Percentiles rank a stretch among this genome's conserved stretches.
phyloP scores from a whole-genome alignment of 2,797 vertebrate genomes.

The Kryptopterus vitreolus region DNA sequence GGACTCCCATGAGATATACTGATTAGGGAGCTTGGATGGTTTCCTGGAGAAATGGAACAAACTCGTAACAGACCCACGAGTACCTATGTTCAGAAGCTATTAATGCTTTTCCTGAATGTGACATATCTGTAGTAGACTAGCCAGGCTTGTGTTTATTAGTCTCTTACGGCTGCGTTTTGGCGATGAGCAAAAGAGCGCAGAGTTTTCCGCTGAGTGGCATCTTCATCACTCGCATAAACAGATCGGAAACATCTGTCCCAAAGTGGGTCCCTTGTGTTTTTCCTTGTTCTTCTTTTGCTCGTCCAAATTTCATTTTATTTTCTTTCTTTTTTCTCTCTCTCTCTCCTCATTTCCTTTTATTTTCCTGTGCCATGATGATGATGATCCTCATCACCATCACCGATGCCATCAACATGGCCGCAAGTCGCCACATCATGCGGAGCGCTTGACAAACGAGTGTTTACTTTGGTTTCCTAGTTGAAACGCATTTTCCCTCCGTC shows the following conservation, averaged over 20 bases:
- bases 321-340: too few relatives aligned
- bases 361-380: background rate
- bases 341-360: slow-evolving; percentile 6
- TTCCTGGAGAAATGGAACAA: background rate
- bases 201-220: slow-evolving; percentile 34
- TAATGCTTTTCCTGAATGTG: background rate
- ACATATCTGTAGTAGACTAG: background rate
- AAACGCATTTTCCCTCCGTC: slow-evolving; percentile 21
- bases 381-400: background rate
- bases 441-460: slow-evolving; percentile 9
- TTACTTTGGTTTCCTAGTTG: slow-evolving; percentile 27
- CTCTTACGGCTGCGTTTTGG: slow-evolving; percentile 29
- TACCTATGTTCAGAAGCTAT: background rate
- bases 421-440: slow-evolving; percentile 22
- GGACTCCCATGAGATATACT: slow-evolving; percentile 4
- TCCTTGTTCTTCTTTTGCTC: background rate
- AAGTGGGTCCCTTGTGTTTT: slow-evolving; percentile 42
- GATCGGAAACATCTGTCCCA: slow-evolving; percentile 73
- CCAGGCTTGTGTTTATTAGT: background rate
- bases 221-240: slow-evolving; percentile 59
- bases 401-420: slow-evolving; percentile 14
- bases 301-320: background rate
- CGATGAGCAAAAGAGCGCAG: slow-evolving; percentile 20
- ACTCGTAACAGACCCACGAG: background rate
- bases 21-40: slow-evolving; percentile 9